Conservation (phyloP, 2,113 vertebrate genomes). For the Mugil cephalus region DNA sequence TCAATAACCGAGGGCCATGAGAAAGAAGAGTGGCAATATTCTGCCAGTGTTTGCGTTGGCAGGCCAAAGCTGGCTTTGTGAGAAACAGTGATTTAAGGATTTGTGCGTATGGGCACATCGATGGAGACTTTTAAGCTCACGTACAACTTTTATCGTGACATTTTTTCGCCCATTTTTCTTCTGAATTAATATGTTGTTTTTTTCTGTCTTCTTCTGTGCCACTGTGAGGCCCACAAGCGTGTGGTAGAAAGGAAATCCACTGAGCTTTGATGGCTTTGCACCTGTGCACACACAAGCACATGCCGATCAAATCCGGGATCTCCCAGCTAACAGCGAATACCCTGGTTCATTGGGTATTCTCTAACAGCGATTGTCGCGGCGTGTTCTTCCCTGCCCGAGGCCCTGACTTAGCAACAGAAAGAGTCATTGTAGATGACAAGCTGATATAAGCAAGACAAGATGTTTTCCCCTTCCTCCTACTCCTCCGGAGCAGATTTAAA, state of each 20-base stretch:
- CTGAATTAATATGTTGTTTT: conserved; percentile 1
- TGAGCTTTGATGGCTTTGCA: not conserved
- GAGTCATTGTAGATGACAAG: conserved; percentile 38
- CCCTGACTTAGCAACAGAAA: conserved; percentile 35
- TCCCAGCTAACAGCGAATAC: conserved; percentile 24
- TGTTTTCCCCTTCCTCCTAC: conserved; percentile 25
- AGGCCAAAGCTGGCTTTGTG: conserved; percentile 11
- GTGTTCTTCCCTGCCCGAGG: conserved; percentile 25
- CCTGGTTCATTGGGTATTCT: conserved; percentile 23
- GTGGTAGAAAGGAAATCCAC: not conserved
- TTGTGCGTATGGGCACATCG: conserved; percentile 4
- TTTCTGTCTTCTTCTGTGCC: conserved; percentile 11
- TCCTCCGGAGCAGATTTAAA: conserved; percentile 38
- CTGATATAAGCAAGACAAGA: conserved; percentile 39
- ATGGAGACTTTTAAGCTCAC: not conserved
- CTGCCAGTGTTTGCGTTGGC: conserved; percentile 71
- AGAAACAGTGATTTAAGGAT: conserved; percentile 28
- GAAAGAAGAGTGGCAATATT: conserved; percentile 69
- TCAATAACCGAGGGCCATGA: conserved; percentile 61
- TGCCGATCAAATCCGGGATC: conserved; percentile 10
- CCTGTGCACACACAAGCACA: conserved; percentile 10
- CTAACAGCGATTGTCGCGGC: conserved; percentile 42
- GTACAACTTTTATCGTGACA: too few relatives aligned
- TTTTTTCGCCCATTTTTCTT: not conserved
- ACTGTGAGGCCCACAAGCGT: conserved; percentile 6